phyloP scores from a whole-genome alignment of 2,113 vertebrate species.

The Cyanoramphus novaezelandiae region DNA sequence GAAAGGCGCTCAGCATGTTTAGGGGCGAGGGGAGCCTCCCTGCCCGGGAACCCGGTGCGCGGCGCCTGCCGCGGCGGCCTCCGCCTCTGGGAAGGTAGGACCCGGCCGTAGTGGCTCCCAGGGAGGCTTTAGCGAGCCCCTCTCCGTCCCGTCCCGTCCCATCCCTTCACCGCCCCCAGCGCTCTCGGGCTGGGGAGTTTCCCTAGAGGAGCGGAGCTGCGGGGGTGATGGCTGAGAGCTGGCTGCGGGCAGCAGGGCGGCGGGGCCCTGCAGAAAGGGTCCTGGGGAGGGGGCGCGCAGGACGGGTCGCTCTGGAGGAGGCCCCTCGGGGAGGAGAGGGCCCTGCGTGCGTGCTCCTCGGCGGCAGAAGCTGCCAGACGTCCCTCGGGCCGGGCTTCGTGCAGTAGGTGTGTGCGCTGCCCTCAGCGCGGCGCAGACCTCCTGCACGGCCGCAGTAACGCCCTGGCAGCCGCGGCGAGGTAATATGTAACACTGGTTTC shows the following conservation, averaged over 20 bases:
- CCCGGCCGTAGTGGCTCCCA: background rate
- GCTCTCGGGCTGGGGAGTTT: background rate
- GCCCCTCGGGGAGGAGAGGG: background rate
- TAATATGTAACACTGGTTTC: background rate
- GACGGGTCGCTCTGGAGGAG: background rate
- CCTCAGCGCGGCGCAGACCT: background rate
- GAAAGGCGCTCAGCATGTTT: slow-evolving; percentile 12
- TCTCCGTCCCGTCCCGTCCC: background rate
- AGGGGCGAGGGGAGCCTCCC: slow-evolving; percentile 24
- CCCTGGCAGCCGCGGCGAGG: background rate
- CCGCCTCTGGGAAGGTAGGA: slow-evolving; percentile 58
- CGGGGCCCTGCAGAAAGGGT: background rate
- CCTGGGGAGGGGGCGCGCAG: too few relatives aligned
- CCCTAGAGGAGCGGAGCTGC: background rate
- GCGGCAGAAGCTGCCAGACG: background rate
- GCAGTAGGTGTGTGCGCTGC: background rate
- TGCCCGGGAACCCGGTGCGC: slow-evolving; percentile 13
- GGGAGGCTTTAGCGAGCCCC: background rate
- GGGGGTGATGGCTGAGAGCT: background rate
- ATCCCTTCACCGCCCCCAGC: background rate
- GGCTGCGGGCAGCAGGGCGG: background rate
- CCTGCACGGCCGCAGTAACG: background rate
- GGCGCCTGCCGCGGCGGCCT: slow-evolving; percentile 14
- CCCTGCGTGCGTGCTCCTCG: background rate
- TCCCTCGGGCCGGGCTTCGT: background rate